Evolutionary conservation across 2,888 invertebrate genomes (phyloP), one percentile per base, ranked within the genome.

Genomic region (Leptothorax acervorum): DNA sequence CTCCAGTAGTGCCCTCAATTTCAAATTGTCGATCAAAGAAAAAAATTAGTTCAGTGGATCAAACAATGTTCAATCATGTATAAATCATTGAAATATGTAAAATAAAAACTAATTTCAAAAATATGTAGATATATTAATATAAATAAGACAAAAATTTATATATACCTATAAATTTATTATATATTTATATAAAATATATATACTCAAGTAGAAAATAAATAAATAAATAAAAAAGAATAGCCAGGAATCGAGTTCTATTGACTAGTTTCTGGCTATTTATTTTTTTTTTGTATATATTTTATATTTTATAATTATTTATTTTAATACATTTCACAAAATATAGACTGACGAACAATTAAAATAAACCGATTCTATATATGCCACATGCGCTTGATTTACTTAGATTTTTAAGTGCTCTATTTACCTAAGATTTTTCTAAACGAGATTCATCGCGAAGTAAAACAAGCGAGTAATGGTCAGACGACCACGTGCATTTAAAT

Each of bases 1-100:
- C 53, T 35, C 28, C 39, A 53, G n/a, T n/a, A 51, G 15, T 76
- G 48, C 18, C 74, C 74, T 81, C 74, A 28, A 81, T 81, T 60
- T 48, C 15, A 60, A 71, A 45, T 15, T 60, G 31, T 62, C 68
- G 68, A 83, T 83, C 60, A 53, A 65, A 39, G 55, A 18, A 65
- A 65, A 35, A 63, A 84, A 81, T 82, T 45, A 60, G 12, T 71
- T 5, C 2, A 60, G 48, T 48, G n/a, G 39, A 60, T 62, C 74
- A 28, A 31, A 18, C 6, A 3, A 81, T 60, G 28, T 70, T 8
- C 15, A 18, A 76, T 76, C 23, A 66, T 51, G 6, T 62, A 42
- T n/a, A 74, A 42, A 39, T 55, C 2, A 51, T 66, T 55, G 2
- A 73, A 73, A 73, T 73, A 71, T 39, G 23, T 53, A 73, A 55